These are phyloP conservation scores for Taeniopygia guttata DNA, from an alignment of 2,797 vertebrate genomes.

Conservation along the genomic window DNA sequence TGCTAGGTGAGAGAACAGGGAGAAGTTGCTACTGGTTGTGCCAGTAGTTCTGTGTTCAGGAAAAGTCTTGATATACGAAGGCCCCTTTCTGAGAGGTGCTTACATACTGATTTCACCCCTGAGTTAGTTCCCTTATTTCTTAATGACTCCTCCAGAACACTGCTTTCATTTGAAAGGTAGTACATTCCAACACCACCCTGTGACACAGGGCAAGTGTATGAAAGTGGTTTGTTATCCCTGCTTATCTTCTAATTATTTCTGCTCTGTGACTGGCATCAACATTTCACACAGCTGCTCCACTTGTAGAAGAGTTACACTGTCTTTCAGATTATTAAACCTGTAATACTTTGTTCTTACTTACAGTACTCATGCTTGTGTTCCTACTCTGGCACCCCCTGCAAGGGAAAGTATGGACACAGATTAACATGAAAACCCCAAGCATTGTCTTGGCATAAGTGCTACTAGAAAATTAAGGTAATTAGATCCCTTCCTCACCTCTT, in stretches of 20 bases:
- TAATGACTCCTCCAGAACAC: background rate
- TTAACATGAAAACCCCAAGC: background rate
- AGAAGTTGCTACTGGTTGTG: background rate
- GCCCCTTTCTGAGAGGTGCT: background rate
- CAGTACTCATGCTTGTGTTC: background rate
- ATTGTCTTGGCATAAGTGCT: background rate
- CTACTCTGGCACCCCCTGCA: fast-evolving
- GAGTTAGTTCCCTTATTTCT: background rate
- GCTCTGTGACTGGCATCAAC: background rate
- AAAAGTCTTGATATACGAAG: background rate
- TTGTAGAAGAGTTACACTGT: background rate
- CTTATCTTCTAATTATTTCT: background rate
- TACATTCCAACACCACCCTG: background rate
- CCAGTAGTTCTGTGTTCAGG: background rate
- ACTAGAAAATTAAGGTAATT: background rate
- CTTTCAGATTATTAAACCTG: background rate
- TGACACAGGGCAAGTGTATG: background rate
- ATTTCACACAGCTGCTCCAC: background rate
- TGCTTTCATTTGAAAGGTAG: background rate
- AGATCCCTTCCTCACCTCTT: background rate
- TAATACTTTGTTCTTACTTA: background rate
- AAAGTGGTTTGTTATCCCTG: background rate
- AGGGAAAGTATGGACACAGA: background rate
- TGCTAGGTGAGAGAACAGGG: background rate
- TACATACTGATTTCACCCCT: background rate